phyloP scores from a whole-genome alignment of 2,888 invertebrate species.

The Pegoplata infirma region DNA sequence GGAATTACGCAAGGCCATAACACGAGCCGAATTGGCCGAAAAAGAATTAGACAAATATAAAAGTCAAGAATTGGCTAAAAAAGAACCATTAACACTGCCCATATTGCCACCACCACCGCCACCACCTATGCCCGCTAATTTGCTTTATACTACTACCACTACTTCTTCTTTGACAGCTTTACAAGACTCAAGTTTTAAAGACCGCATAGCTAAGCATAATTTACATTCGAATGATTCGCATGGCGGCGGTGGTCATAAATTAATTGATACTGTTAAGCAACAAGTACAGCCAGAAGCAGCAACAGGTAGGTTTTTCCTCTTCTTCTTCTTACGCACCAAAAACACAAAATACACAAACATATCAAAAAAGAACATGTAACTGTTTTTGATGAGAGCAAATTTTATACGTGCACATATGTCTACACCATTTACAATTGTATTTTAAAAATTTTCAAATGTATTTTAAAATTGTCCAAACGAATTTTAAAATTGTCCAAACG shows the following conservation, averaged over 20 bases:
- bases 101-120: constrained; percentile 75
- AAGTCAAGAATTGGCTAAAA: constrained; percentile 55
- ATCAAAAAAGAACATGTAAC: neutral
- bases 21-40: constrained; percentile 80
- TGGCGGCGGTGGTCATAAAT: constrained; percentile 68
- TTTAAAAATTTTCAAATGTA: too few species aligned
- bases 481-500: too few species aligned
- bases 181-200: constrained; percentile 64
- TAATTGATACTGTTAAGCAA: constrained; percentile 75
- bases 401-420: too few species aligned
- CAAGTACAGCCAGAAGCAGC: constrained; percentile 76
- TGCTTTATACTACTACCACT: constrained; percentile 70
- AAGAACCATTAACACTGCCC: constrained; percentile 72
- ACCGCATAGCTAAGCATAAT: constrained; percentile 70
- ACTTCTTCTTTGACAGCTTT: constrained; percentile 15
- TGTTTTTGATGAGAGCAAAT: too few species aligned
- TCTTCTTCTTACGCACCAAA: constrained; percentile 36
- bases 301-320: constrained; percentile 75
- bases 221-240: constrained; percentile 67
- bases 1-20: constrained; percentile 79
- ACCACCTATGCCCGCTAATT: constrained; percentile 72
- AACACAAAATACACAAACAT: constrained; percentile 4
- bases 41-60: constrained; percentile 74
- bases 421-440: too few species aligned
- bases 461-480: too few species aligned